Conservation (phyloP, 2,113 vertebrate species). For the Malurus cyaneus region DNA sequence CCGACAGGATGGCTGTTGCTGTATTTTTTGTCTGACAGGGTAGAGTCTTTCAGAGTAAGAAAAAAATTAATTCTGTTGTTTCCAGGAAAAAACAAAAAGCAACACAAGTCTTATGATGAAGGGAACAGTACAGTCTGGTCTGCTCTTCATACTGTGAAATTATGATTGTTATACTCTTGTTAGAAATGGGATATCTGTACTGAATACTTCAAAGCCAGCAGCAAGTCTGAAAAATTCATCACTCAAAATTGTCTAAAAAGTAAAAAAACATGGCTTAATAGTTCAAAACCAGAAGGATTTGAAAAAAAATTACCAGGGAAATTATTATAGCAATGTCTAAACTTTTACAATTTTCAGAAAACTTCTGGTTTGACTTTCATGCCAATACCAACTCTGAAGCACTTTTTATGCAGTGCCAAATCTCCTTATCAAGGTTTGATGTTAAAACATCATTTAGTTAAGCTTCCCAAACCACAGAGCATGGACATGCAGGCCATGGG, state of each 20-base stretch:
- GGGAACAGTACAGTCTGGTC: not conserved
- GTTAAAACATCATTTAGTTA: not conserved
- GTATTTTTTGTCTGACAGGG: not conserved
- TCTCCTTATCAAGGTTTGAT: not conserved
- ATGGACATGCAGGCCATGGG: accelerated
- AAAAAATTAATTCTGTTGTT: not conserved
- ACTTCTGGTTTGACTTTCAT: not conserved
- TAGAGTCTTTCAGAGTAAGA: not conserved
- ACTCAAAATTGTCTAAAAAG: not conserved
- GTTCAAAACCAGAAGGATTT: not conserved
- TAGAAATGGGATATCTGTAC: not conserved
- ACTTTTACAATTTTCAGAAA: not conserved
- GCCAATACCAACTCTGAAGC: not conserved
- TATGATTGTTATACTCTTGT: not conserved
- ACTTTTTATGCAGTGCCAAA: not conserved
- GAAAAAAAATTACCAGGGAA: not conserved
- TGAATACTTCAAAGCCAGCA: not conserved
- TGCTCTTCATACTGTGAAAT: not conserved
- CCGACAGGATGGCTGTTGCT: not conserved
- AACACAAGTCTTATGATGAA: not conserved
- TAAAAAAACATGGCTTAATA: not conserved
- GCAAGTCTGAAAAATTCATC: not conserved
- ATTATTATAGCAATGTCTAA: not conserved
- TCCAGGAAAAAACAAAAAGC: not conserved
- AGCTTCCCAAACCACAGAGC: not conserved